Conservation (phyloP, 2,888 invertebrate species). For the Sinopyrophorus schimmeli region DNA sequence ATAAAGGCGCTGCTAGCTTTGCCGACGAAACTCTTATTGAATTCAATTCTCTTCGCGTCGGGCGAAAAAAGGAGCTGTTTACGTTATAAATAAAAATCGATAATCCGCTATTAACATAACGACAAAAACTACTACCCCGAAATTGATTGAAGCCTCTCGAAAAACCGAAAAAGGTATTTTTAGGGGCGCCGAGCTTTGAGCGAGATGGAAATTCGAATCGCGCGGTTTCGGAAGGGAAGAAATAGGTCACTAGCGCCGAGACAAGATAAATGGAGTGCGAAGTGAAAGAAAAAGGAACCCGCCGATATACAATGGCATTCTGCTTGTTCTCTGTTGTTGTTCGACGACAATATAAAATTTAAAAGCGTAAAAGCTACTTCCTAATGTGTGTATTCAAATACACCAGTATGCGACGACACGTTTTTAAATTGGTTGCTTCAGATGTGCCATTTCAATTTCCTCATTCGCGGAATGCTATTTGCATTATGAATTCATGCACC, state of each 20-base stretch:
- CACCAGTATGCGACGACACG: conserved; percentile 24
- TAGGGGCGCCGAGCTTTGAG: conserved; percentile 17
- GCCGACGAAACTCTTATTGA: too few species aligned
- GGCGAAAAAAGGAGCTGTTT: conserved; percentile 28
- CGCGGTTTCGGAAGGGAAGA: conserved; percentile 18
- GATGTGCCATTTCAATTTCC: conserved; percentile 29
- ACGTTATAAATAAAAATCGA: conserved; percentile 30
- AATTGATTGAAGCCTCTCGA: conserved; percentile 30
- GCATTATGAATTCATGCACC: conserved; percentile 17
- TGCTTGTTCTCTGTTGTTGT: conserved; percentile 29
- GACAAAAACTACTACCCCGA: conserved; percentile 24
- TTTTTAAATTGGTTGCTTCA: conserved; percentile 29
- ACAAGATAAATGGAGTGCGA: conserved; percentile 43
- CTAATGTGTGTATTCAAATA: conserved; percentile 36
- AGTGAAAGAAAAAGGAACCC: conserved; percentile 36
- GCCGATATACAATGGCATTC: conserved; percentile 36
- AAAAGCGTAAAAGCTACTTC: conserved; percentile 35
- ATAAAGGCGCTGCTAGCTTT: too few species aligned
- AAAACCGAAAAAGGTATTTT: conserved; percentile 27
- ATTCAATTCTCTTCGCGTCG: too few species aligned
- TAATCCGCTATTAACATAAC: conserved; percentile 11
- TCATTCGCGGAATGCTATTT: conserved; percentile 8
- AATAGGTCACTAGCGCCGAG: conserved; percentile 35
- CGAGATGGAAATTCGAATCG: conserved; percentile 25
- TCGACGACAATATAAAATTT: conserved; percentile 35